phyloP scores from a whole-genome alignment of 2,113 vertebrate genomes.

The Muntiacus reevesi region DNA sequence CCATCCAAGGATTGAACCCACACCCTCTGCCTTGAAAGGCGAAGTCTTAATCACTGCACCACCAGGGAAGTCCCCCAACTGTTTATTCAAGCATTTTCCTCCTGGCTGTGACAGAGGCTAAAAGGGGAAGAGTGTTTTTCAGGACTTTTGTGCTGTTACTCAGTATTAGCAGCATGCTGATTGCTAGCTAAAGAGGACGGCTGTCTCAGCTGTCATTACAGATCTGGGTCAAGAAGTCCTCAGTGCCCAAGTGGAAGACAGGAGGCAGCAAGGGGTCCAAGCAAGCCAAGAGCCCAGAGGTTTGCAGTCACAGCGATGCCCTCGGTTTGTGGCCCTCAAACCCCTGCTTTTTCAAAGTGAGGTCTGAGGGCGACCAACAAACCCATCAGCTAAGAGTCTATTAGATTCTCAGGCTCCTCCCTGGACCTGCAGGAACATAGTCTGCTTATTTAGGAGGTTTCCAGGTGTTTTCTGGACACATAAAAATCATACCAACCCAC shows the following conservation, averaged over 20 bases:
- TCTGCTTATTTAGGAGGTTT: not conserved
- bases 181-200: not conserved
- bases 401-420: not conserved
- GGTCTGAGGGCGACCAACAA: not conserved
- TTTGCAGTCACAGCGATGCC: not conserved
- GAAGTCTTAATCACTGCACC: not conserved
- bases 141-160: not conserved
- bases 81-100: not conserved
- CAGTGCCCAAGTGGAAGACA: not conserved
- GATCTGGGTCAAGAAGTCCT: not conserved
- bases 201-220: not conserved
- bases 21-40: not conserved
- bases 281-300: not conserved
- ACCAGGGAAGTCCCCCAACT: not conserved
- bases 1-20: not conserved
- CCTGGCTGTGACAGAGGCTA: too few species aligned
- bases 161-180: not conserved
- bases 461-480: not conserved
- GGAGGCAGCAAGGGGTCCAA: not conserved
- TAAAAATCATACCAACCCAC: not conserved
- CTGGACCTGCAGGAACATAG: not conserved
- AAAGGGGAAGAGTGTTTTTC: not conserved
- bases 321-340: not conserved
- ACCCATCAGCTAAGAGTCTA: rapidly evolving
- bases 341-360: not conserved